Evolutionary conservation across 2,888 invertebrate species (phyloP).

Genomic region (Synanthedon andrenaeformis): DNA sequence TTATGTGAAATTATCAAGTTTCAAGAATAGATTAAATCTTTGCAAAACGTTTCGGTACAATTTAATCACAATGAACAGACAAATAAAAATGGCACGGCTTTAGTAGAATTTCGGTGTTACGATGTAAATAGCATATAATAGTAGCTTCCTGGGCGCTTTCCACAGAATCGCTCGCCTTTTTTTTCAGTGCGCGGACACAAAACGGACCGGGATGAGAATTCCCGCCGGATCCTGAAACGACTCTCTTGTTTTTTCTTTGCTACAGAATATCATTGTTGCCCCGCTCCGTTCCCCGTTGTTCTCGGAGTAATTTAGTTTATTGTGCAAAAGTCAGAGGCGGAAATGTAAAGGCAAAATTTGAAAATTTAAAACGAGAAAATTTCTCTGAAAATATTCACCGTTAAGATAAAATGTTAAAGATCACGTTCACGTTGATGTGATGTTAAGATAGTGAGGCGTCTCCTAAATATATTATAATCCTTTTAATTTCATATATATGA

Average conservation of each 20-base stretch:
- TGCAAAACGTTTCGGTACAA: not conserved
- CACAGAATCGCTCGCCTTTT: slow-evolving; percentile 29
- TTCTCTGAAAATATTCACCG: slow-evolving; percentile 29
- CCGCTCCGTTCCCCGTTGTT: slow-evolving; percentile 31
- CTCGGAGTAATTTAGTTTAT: slow-evolving; percentile 56
- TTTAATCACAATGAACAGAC: not conserved
- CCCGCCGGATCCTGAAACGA: slow-evolving; percentile 53
- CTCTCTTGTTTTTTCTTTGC: slow-evolving; percentile 56
- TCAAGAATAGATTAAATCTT: not conserved
- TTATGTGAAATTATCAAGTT: no score
- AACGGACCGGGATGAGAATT: slow-evolving; percentile 43
- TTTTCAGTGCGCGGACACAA: slow-evolving; percentile 20
- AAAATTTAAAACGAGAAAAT: slow-evolving; percentile 32
- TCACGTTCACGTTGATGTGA: no score
- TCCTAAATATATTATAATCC: not conserved
- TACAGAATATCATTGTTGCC: slow-evolving; percentile 55
- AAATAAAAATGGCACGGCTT: not conserved
- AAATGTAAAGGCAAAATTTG: slow-evolving; percentile 26
- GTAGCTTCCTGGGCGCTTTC: slow-evolving; percentile 43
- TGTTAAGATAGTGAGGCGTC: not conserved
- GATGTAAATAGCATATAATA: slow-evolving; percentile 27
- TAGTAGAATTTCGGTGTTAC: slow-evolving; percentile 9
- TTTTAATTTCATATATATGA: not conserved
- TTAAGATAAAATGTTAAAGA: slow-evolving; percentile 10
- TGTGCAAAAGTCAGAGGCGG: slow-evolving; percentile 43